Evolutionary conservation across 2,797 vertebrate genomes (phyloP).

Genomic region (Aldrovandia affinis): DNA sequence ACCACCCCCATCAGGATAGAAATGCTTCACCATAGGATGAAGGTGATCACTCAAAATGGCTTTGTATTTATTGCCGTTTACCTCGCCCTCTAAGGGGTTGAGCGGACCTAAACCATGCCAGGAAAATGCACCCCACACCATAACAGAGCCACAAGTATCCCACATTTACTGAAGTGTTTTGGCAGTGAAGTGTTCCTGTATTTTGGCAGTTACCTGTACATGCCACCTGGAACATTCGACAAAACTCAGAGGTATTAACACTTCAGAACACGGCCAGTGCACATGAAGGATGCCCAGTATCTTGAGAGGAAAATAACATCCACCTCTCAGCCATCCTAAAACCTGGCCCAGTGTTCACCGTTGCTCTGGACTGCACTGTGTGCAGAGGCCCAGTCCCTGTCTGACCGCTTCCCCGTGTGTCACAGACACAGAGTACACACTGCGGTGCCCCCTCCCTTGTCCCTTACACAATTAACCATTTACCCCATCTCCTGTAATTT

Average conservation of each 20-base stretch:
- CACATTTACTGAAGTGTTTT: too few species aligned
- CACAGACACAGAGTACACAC: background rate
- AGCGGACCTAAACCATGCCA: too few species aligned
- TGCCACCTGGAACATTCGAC: background rate
- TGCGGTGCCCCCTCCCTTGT: background rate
- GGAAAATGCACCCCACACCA: too few species aligned
- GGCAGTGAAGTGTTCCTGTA: too few species aligned
- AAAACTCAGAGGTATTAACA: background rate
- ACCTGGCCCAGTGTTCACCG: background rate
- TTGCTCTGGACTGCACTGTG: too few species aligned
- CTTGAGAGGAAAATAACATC: conserved; percentile 1
- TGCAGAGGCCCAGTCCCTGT: background rate
- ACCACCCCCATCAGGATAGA: too few species aligned
- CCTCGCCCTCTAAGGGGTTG: too few species aligned
- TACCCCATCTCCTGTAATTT: conserved; percentile 41
- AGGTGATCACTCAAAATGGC: too few species aligned
- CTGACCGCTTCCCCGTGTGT: background rate
- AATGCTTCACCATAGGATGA: too few species aligned
- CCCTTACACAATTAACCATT: conserved; percentile 34
- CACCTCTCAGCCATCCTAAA: conserved; percentile 8
- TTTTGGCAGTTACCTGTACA: too few species aligned
- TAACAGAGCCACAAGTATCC: too few species aligned
- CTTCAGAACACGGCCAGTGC: background rate
- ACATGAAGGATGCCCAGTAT: background rate
- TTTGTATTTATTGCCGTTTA: too few species aligned